Base-by-base conservation (phyloP, 2,797 vertebrate genomes). In the Parauchenoglanis ngamensis region DNA sequence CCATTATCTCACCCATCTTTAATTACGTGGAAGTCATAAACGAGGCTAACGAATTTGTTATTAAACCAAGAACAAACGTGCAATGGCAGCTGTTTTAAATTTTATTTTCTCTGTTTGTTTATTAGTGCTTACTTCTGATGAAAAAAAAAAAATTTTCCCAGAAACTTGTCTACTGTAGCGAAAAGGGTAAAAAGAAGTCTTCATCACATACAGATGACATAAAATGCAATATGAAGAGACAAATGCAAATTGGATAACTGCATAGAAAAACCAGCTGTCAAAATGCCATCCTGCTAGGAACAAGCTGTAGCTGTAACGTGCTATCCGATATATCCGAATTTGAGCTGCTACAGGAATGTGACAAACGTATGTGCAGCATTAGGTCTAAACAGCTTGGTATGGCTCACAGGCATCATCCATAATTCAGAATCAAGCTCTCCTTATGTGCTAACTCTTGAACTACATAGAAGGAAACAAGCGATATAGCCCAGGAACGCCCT, bases 341-440 rank as follows among this genome's bases (percentile, higher is more conserved):
- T 93, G 89, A 92, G 90, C 91, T 88, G 92, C 92, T 87, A 90
- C 86, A 11, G 91, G 92, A 89, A 88, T 88, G 91, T 90, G 84
- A 87, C 91, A 92, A 93, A 93, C 90, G 84, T 93, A 92, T 90
- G 90, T 94, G 93, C 88, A 87, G 92, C 87, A 90, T 89, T 85
- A 89, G 90, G 89, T 89, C 92, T 90, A 92, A 94, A 92, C 89
- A 92, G 80, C 89, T 89, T 76, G 86, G 89, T 89, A 89, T 89
- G 84, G 89, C 91, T 93, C n/a, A 65, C 86, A 92, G 91, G 91
- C 89, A 91, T 93, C 90, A 93, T 95, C 88, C 89, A 94, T 94
- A 92, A 94, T 95, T 94, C 92, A 95, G 86, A 79, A 35, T 79
- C 77, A 6, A 44, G 79, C 81, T 68, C 85, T 84, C 78, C 89